Percentiles rank a stretch among this genome's conserved stretches.
These are phyloP conservation scores for Bradypodion pumilum DNA, from an alignment of 2,797 vertebrate genomes.

Conservation along the genomic window DNA sequence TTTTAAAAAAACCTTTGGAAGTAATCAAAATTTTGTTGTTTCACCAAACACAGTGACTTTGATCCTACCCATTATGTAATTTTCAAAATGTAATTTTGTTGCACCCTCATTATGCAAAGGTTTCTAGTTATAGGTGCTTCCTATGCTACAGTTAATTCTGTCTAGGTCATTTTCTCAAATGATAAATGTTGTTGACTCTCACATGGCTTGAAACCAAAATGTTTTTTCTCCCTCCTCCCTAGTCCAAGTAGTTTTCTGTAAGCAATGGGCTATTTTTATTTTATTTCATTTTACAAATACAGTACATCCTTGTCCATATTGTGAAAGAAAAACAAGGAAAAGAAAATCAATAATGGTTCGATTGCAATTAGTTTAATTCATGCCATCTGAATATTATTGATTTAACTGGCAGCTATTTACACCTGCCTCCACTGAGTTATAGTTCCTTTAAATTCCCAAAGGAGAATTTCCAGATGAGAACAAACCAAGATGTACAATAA, in stretches of 20 bases:
- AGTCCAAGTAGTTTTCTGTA: not conserved
- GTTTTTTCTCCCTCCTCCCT: not conserved
- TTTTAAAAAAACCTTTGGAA: too few relatives aligned
- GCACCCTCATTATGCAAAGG: too few relatives aligned
- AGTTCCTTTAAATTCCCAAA: slow-evolving; percentile 51
- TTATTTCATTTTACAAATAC: slow-evolving; percentile 33
- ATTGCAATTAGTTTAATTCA: slow-evolving; percentile 71
- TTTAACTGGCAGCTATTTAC: slow-evolving; percentile 61
- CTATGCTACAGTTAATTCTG: not conserved
- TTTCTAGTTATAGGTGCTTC: not conserved
- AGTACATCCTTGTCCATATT: slow-evolving; percentile 49
- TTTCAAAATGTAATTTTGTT: too few relatives aligned
- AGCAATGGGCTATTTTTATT: slow-evolving; percentile 49
- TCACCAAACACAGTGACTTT: too few relatives aligned
- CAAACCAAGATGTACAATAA: slow-evolving; percentile 3
- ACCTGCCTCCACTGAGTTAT: slow-evolving; percentile 62
- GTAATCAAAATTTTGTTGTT: too few relatives aligned
- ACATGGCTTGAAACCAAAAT: not conserved
- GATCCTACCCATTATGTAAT: too few relatives aligned
- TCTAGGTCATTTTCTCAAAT: not conserved
- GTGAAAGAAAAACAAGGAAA: slow-evolving; percentile 34
- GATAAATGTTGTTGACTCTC: not conserved
- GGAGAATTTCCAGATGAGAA: not conserved
- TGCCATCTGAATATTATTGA: slow-evolving; percentile 67
- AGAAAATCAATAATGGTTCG: slow-evolving; percentile 64